phyloP scores from a whole-genome alignment of 2,797 vertebrate species.

The Ciconia nigra region DNA sequence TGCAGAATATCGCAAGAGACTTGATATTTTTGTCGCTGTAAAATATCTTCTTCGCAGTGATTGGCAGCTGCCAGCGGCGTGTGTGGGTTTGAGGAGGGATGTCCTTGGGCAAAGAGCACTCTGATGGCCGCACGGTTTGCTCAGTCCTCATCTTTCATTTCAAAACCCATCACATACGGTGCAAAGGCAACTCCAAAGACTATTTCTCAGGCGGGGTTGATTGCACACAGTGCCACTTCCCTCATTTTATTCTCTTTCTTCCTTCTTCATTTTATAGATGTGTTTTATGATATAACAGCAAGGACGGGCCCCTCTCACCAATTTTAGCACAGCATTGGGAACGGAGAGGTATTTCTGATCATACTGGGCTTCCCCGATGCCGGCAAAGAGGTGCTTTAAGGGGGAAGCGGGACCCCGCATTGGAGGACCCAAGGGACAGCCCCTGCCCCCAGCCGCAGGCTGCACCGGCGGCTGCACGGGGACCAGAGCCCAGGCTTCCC shows the following conservation, averaged over 20 bases:
- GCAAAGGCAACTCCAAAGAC: background rate
- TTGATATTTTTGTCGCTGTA: background rate
- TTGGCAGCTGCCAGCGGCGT: slow-evolving; percentile 28
- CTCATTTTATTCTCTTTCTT: background rate
- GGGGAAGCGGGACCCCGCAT: fast-evolving
- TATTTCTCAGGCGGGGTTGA: background rate
- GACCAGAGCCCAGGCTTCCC: background rate
- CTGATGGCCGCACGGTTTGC: background rate
- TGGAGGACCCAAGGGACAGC: background rate
- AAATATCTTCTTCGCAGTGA: slow-evolving; percentile 1
- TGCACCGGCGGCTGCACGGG: fast-evolving
- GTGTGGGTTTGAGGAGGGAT: slow-evolving; percentile 24
- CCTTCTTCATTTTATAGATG: background rate
- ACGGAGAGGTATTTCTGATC: background rate
- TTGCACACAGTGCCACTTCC: background rate
- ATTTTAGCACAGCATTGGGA: background rate
- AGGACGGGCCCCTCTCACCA: background rate
- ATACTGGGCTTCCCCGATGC: background rate
- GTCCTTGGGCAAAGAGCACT: slow-evolving; percentile 26
- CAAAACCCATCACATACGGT: background rate
- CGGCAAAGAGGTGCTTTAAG: background rate
- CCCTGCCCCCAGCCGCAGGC: background rate
- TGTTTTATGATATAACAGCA: background rate
- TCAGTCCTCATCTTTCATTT: slow-evolving; percentile 5
- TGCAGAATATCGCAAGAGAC: background rate